Percentiles rank a stretch among this genome's conserved stretches.
phyloP scores from a whole-genome alignment of 2,797 vertebrate genomes.

The Paratrypauchen microcephalus region DNA sequence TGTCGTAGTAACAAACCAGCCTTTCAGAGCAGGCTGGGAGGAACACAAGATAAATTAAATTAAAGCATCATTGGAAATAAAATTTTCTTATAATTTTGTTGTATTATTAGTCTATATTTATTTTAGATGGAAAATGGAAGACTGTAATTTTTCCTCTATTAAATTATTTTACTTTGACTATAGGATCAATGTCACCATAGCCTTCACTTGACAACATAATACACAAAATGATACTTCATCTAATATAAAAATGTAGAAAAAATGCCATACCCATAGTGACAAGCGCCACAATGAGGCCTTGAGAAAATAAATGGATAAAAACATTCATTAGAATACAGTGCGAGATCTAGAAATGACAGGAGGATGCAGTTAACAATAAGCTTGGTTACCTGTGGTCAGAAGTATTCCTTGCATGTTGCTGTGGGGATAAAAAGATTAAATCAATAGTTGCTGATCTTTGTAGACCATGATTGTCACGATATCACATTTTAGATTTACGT shows the following conservation, averaged over 20 bases:
- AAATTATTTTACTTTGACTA: too few species aligned
- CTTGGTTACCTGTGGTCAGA: conserved; percentile 38
- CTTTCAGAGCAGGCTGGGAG: conserved; percentile 62
- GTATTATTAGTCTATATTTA: too few species aligned
- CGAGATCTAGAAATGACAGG: background rate
- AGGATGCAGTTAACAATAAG: background rate
- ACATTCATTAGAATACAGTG: too few species aligned
- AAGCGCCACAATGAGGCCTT: conserved; percentile 45
- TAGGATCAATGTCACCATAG: background rate
- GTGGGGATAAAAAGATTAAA: background rate
- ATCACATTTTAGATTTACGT: too few species aligned
- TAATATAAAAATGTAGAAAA: background rate
- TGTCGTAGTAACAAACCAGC: conserved; percentile 80
- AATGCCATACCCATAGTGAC: conserved; percentile 41
- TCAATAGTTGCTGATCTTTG: background rate
- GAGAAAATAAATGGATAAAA: conserved; percentile 1
- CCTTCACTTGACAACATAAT: background rate
- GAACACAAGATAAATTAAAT: background rate
- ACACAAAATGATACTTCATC: background rate
- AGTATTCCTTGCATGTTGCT: conserved; percentile 36
- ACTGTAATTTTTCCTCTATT: too few species aligned
- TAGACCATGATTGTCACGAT: too few species aligned
- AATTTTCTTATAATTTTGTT: background rate
- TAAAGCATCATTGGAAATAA: background rate
- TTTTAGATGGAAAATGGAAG: too few species aligned